phyloP scores from a whole-genome alignment of 2,888 invertebrate species.

The Phyto melanocephala region DNA sequence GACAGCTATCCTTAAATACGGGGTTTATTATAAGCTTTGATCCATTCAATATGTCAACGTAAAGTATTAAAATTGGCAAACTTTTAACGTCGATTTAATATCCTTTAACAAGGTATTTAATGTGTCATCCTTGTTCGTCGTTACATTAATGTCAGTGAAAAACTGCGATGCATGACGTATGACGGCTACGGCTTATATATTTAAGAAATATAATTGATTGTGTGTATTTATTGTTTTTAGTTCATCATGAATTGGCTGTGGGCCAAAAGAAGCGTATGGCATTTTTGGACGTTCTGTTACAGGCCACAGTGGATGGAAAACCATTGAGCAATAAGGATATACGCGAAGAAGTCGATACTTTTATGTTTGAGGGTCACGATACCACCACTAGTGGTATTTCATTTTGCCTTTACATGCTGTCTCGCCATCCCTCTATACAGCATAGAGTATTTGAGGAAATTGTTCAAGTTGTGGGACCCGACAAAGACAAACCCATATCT shows the following conservation, averaged over 20 bases:
- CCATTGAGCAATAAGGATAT: constrained; percentile 81
- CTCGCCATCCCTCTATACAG: constrained; percentile 72
- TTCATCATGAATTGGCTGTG: constrained; percentile 68
- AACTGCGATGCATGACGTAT: too few relatives aligned
- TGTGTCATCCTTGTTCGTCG: too few relatives aligned
- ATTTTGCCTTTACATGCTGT: constrained; percentile 72
- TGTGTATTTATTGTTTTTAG: constrained; percentile 25
- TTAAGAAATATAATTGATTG: too few relatives aligned
- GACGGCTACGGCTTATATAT: too few relatives aligned
- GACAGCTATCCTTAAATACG: too few relatives aligned
- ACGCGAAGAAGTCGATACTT: constrained; percentile 85
- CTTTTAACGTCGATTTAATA: too few relatives aligned
- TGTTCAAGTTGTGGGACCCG: constrained; percentile 69
- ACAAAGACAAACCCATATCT: constrained; percentile 65
- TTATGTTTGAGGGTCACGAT: constrained; percentile 80
- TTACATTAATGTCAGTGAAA: too few relatives aligned
- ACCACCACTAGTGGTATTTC: constrained; percentile 74
- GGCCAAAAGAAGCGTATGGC: constrained; percentile 83
- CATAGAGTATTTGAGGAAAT: constrained; percentile 71
- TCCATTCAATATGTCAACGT: too few relatives aligned
- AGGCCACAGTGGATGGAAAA: constrained; percentile 80
- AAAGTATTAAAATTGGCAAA: too few relatives aligned
- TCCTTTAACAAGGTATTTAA: too few relatives aligned
- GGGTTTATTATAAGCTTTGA: too few relatives aligned
- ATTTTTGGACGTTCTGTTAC: constrained; percentile 83